Conservation (phyloP, 2,113 vertebrate genomes). For the Hippocampus guttulatus region DNA sequence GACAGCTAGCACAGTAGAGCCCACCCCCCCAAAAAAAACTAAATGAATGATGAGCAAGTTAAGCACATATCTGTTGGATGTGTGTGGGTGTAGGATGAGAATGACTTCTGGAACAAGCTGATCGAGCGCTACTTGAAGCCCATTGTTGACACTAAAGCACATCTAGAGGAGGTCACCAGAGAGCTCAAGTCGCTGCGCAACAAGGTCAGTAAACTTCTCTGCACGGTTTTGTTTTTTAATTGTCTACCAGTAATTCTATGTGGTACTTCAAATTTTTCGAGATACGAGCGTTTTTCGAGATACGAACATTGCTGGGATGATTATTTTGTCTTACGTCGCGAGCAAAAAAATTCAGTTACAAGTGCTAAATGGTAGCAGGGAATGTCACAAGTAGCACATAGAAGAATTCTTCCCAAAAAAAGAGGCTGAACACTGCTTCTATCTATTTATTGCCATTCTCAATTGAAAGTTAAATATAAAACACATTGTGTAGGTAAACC, state of each 20-base stretch:
- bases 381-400: background rate
- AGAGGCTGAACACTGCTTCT: background rate
- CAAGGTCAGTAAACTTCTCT: slow-evolving; percentile 57
- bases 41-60: background rate
- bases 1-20: background rate
- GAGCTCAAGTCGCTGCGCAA: slow-evolving; percentile 76
- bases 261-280: too few species aligned
- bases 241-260: too few species aligned
- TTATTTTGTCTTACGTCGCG: too few species aligned
- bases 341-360: background rate
- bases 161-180: slow-evolving; percentile 54
- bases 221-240: background rate
- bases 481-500: too few species aligned
- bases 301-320: too few species aligned
- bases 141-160: slow-evolving; percentile 48
- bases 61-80: background rate
- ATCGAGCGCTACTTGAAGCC: slow-evolving; percentile 70
- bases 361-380: too few species aligned
- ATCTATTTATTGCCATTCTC: background rate
- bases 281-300: too few species aligned
- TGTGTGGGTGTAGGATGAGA: slow-evolving; percentile 61
- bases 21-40: background rate
- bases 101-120: slow-evolving; percentile 74
- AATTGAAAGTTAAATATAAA: too few species aligned
- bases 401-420: background rate